Conservation (phyloP, 2,888 invertebrate genomes). For the Xiphydria camelus region DNA sequence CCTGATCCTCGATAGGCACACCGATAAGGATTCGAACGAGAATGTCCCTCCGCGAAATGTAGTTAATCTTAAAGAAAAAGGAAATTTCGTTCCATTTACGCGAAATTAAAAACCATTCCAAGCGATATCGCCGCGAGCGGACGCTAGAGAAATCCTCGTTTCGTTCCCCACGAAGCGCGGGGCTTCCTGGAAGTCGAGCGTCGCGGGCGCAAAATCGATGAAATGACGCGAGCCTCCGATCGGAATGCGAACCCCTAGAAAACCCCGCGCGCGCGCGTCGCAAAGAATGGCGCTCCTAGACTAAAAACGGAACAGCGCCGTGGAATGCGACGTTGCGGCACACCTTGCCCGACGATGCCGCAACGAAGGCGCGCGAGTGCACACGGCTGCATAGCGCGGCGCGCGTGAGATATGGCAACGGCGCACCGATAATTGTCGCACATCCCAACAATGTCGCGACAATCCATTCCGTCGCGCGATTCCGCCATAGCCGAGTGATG, state of each 20-base stretch:
- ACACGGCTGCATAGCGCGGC: conserved; percentile 24
- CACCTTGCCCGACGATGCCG: conserved; percentile 43
- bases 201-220: too few species aligned
- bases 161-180: too few species aligned
- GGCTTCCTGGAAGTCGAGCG: too few species aligned
- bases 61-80: too few species aligned
- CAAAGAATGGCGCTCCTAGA: conserved; percentile 52
- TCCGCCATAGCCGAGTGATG: conserved; percentile 33
- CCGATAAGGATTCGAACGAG: too few species aligned
- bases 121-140: too few species aligned
- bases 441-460: conserved; percentile 46
- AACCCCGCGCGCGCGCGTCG: conserved; percentile 42
- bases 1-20: too few species aligned
- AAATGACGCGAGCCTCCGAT: conserved; percentile 16
- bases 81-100: too few species aligned
- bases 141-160: too few species aligned
- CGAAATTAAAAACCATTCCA: too few species aligned
- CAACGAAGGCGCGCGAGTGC: conserved; percentile 12
- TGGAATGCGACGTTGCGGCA: conserved; percentile 51
- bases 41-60: too few species aligned
- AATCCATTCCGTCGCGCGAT: conserved; percentile 35
- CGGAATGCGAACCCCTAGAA: conserved; percentile 32
- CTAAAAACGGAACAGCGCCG: conserved; percentile 53
- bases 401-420: conserved; percentile 50
- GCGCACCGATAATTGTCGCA: conserved; percentile 49